Conservation (phyloP, 2,888 invertebrate genomes). For the Drosophila kambysellisi region DNA sequence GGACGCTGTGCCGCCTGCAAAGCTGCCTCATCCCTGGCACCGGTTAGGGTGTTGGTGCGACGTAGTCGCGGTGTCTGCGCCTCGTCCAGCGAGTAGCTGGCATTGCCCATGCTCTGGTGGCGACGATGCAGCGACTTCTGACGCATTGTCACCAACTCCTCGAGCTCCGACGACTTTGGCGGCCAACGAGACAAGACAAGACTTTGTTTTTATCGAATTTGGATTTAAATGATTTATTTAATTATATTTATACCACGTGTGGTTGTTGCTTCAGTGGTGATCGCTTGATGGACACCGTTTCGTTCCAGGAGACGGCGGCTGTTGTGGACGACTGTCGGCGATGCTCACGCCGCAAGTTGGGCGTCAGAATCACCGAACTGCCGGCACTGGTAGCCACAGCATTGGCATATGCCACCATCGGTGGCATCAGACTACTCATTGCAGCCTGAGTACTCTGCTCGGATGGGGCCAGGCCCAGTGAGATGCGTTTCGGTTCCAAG, state of each 20-base stretch:
- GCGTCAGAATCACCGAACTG: slow-evolving; percentile 73
- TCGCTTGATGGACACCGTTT: slow-evolving; percentile 82
- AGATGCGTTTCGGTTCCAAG: slow-evolving; percentile 93
- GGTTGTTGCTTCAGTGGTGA: slow-evolving; percentile 62
- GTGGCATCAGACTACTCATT: slow-evolving; percentile 62
- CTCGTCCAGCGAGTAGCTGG: slow-evolving; percentile 81
- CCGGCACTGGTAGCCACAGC: slow-evolving; percentile 65
- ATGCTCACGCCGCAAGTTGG: slow-evolving; percentile 72
- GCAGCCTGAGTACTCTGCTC: slow-evolving; percentile 85
- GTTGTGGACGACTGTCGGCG: slow-evolving; percentile 84
- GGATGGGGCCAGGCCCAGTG: slow-evolving; percentile 89
- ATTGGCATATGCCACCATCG: slow-evolving; percentile 66
- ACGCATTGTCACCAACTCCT: slow-evolving; percentile 81
- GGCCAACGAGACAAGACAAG: not conserved
- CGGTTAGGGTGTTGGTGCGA: slow-evolving; percentile 81
- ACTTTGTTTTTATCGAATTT: not conserved
- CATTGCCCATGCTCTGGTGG: slow-evolving; percentile 83
- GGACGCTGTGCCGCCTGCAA: slow-evolving; percentile 74
- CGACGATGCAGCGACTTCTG: slow-evolving; percentile 81
- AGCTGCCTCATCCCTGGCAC: slow-evolving; percentile 74
- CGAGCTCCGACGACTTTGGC: slow-evolving; percentile 61
- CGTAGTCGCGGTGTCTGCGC: slow-evolving; percentile 46
- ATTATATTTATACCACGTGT: slow-evolving; percentile 52
- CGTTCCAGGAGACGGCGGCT: slow-evolving; percentile 85
- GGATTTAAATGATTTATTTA: not conserved